Evolutionary conservation across 2,113 vertebrate species (phyloP).

Genomic region (Macquaria ambigua): DNA sequence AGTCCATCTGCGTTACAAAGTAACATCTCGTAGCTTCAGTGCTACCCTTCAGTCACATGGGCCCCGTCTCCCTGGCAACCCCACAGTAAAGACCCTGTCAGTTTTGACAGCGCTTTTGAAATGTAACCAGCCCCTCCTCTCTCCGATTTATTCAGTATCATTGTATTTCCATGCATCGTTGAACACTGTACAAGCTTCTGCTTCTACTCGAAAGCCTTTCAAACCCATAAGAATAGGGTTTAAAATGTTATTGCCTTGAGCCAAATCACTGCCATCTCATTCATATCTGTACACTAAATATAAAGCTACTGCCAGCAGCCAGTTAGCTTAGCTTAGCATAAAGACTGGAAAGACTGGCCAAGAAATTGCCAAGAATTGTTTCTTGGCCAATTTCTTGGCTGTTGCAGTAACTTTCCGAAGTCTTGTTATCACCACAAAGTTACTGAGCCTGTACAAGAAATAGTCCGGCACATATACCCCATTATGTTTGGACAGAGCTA

Average conservation of each 20-base stretch:
- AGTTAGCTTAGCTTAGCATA: too few species aligned
- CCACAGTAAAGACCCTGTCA: constrained; percentile 44
- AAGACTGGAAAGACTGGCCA: too few species aligned
- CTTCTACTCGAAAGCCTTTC: constrained; percentile 6
- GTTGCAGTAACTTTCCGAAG: too few species aligned
- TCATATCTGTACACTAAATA: neutral
- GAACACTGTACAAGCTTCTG: constrained; percentile 36
- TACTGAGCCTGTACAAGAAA: too few species aligned
- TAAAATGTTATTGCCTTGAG: constrained; percentile 8
- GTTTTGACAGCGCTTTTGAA: constrained; percentile 63
- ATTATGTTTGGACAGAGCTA: too few species aligned
- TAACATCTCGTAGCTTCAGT: constrained; percentile 28
- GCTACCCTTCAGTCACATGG: constrained; percentile 28
- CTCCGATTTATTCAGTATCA: constrained; percentile 48
- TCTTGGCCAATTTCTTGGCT: too few species aligned
- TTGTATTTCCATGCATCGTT: constrained; percentile 58
- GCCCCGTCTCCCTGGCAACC: constrained; percentile 63
- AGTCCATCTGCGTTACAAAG: constrained; percentile 44
- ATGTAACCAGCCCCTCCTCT: constrained; percentile 39
- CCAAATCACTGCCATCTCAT: constrained; percentile 1
- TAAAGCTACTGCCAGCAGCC: too few species aligned
- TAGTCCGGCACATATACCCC: too few species aligned
- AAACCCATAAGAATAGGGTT: neutral
- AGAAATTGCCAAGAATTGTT: too few species aligned
- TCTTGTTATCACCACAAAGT: too few species aligned